A percentile compares a stretch with the other conserved stretches of the same genome.
Evolutionary conservation across 2,113 vertebrate species (phyloP).

Genomic region (Poecilia latipinna): DNA sequence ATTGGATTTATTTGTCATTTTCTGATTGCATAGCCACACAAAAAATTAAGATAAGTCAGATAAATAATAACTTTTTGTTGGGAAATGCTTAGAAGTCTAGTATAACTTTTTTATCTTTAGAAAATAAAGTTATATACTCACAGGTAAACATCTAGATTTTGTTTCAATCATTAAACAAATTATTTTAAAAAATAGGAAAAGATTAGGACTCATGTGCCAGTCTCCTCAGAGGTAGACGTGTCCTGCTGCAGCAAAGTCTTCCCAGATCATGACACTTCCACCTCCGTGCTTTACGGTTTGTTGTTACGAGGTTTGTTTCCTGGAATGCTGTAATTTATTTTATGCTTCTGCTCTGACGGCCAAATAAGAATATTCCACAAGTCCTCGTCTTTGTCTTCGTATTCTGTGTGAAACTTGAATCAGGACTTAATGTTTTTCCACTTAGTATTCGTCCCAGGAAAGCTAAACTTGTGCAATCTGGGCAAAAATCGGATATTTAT

Average conservation of each 20-base stretch:
- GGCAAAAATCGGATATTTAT: not conserved
- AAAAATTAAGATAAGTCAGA: no score
- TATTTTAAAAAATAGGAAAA: not conserved
- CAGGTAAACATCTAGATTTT: not conserved
- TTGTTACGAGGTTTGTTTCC: not conserved
- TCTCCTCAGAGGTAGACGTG: not conserved
- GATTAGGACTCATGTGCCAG: not conserved
- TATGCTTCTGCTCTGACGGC: not conserved
- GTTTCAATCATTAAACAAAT: not conserved
- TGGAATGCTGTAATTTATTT: not conserved
- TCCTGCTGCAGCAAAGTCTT: not conserved
- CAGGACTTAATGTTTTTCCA: no score
- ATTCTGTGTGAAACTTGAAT: no score
- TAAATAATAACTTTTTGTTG: not conserved
- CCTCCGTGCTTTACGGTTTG: not conserved
- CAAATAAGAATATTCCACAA: no score
- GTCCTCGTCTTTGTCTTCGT: no score
- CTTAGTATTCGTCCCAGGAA: no score
- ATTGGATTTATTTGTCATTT: not conserved
- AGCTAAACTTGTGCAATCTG: not conserved
- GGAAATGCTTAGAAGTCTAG: not conserved
- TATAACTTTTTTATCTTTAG: not conserved
- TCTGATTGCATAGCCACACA: not conserved
- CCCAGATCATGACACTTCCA: not conserved
- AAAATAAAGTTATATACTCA: not conserved